A percentile compares a stretch with the other conserved stretches of the same genome.
Conservation (phyloP, 1,140 invertebrate species). For the Zaprionus ghesquierei region DNA sequence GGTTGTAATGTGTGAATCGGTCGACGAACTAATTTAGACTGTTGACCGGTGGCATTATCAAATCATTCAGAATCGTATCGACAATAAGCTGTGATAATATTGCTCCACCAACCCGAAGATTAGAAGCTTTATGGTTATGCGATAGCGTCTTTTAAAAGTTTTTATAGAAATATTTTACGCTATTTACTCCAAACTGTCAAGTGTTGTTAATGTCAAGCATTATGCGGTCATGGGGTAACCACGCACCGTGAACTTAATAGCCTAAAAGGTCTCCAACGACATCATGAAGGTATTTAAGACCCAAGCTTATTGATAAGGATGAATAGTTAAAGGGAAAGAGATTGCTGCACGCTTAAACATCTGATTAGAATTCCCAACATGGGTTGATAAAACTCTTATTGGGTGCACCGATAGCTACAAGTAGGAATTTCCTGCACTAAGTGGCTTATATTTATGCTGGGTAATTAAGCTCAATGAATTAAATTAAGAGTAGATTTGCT, state of each 20-base stretch:
- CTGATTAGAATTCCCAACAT: neutral
- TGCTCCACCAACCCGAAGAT: conserved; percentile 38
- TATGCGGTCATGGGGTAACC: neutral
- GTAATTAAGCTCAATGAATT: neutral
- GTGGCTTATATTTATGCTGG: neutral
- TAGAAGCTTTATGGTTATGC: conserved; percentile 57
- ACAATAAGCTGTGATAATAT: conserved; percentile 49
- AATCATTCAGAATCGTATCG: conserved; percentile 29
- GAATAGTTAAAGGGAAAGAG: neutral
- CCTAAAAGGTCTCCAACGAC: neutral
- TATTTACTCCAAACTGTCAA: conserved; percentile 18
- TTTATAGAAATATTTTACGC: conserved; percentile 1
- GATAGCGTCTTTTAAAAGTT: conserved; percentile 37
- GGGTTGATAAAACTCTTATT: neutral
- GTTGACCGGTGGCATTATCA: conserved; percentile 27
- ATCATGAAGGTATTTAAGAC: neutral
- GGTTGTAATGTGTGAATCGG: conserved; percentile 6
- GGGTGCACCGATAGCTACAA: conserved; percentile 14
- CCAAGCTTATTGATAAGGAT: conserved; percentile 6
- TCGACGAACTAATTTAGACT: conserved; percentile 48
- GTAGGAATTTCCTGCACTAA: conserved; percentile 18
- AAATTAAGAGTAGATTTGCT: neutral
- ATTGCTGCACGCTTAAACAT: neutral
- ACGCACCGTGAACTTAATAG: neutral
- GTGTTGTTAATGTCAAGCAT: conserved; percentile 2